Evolutionary conservation across 1,140 invertebrate genomes (phyloP).

Genomic region (Oedothorax gibbosus): DNA sequence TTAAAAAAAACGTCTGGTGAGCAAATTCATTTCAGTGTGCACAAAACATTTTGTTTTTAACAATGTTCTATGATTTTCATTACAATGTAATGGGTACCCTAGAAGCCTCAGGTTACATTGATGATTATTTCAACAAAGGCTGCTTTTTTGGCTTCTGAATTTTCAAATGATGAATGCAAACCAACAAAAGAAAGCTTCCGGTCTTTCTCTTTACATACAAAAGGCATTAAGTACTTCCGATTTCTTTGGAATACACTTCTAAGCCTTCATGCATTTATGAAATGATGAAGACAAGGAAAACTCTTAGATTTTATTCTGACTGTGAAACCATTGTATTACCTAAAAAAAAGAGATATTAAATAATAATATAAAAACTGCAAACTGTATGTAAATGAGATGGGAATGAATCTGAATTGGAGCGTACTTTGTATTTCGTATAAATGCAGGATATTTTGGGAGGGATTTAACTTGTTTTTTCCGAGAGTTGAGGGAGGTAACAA

Average conservation of each 20-base stretch:
- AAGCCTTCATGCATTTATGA: background rate
- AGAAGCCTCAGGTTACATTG: slow-evolving; percentile 28
- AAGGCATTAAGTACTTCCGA: slow-evolving; percentile 8
- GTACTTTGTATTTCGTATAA: too few species aligned
- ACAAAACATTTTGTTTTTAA: slow-evolving; percentile 9
- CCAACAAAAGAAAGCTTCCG: slow-evolving; percentile 35
- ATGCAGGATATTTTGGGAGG: too few species aligned
- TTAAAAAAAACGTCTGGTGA: slow-evolving; percentile 21
- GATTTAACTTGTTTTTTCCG: too few species aligned
- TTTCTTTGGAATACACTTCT: slow-evolving; percentile 8
- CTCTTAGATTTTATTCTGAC: slow-evolving; percentile 10
- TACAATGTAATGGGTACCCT: slow-evolving; percentile 23
- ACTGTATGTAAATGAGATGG: too few species aligned
- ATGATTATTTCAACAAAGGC: slow-evolving; percentile 42
- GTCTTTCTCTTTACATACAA: slow-evolving; percentile 12
- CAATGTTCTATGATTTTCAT: background rate
- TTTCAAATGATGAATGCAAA: background rate
- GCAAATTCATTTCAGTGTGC: slow-evolving; percentile 28
- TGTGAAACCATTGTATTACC: slow-evolving; percentile 26
- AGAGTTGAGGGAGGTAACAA: too few species aligned
- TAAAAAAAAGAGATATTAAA: too few species aligned
- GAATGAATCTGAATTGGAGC: too few species aligned
- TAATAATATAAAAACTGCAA: too few species aligned
- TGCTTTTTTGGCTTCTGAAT: too few species aligned
- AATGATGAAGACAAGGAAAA: slow-evolving; percentile 2